Conservation (phyloP, 2,113 vertebrate genomes). For the Tonatia bakeri region DNA sequence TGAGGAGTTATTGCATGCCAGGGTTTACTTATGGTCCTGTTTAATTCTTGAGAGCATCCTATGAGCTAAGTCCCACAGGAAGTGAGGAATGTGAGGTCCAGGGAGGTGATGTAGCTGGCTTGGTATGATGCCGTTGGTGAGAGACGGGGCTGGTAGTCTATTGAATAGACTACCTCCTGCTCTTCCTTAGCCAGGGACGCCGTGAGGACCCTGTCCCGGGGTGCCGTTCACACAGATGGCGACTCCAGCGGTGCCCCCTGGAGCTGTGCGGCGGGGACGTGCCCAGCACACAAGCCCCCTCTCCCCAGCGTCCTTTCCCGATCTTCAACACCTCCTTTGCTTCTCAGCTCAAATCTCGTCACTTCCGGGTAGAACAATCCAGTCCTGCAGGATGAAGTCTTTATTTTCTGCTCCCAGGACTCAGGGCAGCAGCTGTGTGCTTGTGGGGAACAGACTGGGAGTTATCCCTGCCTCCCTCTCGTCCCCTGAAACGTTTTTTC, state of each 20-base stretch:
- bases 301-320: too few relatives aligned
- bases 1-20: background rate
- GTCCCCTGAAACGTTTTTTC: too few relatives aligned
- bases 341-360: too few relatives aligned
- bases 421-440: too few relatives aligned
- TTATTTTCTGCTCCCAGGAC: too few relatives aligned
- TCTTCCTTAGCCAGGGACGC: background rate
- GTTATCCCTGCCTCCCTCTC: too few relatives aligned
- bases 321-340: too few relatives aligned
- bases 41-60: background rate
- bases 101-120: background rate
- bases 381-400: too few relatives aligned
- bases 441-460: too few relatives aligned
- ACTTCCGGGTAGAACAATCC: too few relatives aligned
- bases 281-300: fast-evolving
- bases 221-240: fast-evolving
- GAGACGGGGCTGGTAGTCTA: background rate
- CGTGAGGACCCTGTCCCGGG: background rate
- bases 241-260: fast-evolving
- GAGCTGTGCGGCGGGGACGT: too few relatives aligned
- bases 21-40: background rate
- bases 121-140: too few relatives aligned
- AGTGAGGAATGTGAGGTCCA: background rate
- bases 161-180: background rate
- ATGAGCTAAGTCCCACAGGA: background rate